These are phyloP conservation scores for Melanotaenia duboulayi DNA, from an alignment of 2,113 vertebrate genomes.

Conservation along the genomic window DNA sequence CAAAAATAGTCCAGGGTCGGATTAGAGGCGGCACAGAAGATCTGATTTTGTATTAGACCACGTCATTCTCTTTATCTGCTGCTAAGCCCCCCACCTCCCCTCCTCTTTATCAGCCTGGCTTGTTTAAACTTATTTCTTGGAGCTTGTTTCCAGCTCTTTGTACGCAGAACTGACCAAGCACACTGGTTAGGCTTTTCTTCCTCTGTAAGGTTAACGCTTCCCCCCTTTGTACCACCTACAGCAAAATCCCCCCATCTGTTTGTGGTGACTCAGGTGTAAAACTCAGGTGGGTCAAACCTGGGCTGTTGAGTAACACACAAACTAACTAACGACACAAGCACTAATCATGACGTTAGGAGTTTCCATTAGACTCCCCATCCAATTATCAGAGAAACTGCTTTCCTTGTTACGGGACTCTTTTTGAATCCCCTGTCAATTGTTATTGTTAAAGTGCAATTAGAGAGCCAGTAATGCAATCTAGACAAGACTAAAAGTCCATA, in stretches of 20 bases:
- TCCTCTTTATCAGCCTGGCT: background rate
- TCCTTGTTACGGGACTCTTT: conserved; percentile 32
- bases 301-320: conserved; percentile 56
- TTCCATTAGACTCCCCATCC: conserved; percentile 55
- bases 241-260: conserved; percentile 2
- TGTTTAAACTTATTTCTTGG: background rate
- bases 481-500: conserved; percentile 57
- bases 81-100: too few relatives aligned
- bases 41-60: conserved; percentile 41
- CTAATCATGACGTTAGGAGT: conserved; percentile 32
- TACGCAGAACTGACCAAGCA: conserved; percentile 1
- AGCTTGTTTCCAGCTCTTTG: conserved; percentile 27
- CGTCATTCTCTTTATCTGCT: background rate
- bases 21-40: conserved; percentile 51
- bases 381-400: conserved; percentile 58
- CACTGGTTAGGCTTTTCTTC: conserved; percentile 12
- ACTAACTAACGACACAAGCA: conserved; percentile 56
- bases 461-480: conserved; percentile 66
- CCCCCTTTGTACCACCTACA: conserved; percentile 16
- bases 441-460: conserved; percentile 70
- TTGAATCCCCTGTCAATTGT: conserved; percentile 36
- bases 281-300: conserved; percentile 45
- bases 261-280: conserved; percentile 66
- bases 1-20: conserved; percentile 48
- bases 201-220: conserved; percentile 11